A percentile compares a stretch with the other conserved stretches of the same genome.
phyloP scores from a whole-genome alignment of 2,113 vertebrate genomes.

The Halcyon senegalensis region DNA sequence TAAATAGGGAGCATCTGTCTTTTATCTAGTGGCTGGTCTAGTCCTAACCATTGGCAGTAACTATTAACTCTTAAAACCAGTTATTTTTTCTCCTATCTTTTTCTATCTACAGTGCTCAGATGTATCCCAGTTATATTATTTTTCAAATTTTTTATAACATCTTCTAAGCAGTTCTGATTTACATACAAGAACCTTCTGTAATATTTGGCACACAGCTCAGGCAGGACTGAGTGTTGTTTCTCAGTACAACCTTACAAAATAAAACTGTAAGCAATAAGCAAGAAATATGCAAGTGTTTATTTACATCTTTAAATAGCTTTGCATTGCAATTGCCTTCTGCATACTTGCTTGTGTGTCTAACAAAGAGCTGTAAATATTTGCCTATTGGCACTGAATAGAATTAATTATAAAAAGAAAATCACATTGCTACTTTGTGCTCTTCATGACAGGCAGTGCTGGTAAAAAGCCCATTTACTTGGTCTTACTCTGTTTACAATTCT shows the following conservation, averaged over 20 bases:
- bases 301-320: not conserved
- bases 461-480: not conserved
- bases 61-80: not conserved
- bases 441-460: not conserved
- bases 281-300: not conserved
- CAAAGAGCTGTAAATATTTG: not conserved
- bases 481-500: not conserved
- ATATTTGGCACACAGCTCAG: not conserved
- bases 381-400: not conserved
- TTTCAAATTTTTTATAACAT: not conserved
- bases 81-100: not conserved
- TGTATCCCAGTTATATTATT: not conserved
- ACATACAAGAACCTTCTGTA: not conserved
- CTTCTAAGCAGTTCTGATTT: not conserved
- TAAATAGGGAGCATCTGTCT: too few species aligned
- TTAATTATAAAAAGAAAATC: not conserved
- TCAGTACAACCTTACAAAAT: not conserved
- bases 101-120: not conserved
- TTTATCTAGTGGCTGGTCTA: too few species aligned
- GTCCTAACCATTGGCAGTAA: not conserved
- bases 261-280: not conserved
- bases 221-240: not conserved
- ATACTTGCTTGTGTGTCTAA: not conserved
- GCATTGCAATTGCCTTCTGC: not conserved
- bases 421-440: not conserved